Evolutionary conservation across 2,797 vertebrate genomes (phyloP), one percentile per base, ranked within the genome.

Genomic region (Catostomus latipinnis): DNA sequence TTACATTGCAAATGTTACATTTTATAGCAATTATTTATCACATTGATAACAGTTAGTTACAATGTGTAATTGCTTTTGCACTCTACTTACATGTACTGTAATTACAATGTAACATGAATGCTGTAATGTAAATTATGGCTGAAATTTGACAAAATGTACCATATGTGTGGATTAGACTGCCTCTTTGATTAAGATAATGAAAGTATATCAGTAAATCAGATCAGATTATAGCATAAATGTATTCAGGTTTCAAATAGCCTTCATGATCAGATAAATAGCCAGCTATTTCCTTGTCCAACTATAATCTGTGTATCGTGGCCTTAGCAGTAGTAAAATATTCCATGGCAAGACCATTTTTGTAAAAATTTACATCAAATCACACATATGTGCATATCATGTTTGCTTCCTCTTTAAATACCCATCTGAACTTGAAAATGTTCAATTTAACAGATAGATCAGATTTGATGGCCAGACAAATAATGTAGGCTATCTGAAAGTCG

Each of bases 401-500:
- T 16, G 56, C 53, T 3, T 14, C 56, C 7, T 1, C 6, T 76
- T 54, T 58, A 60, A 34, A 58, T 50, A 16, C 34, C 8, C 48
- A 16, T 76, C 8, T 58, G 49, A 49, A 49, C 60, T 56, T 75
- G 8, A 53, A 77, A 67, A n/a, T 61, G 48, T 76, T 34, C 58
- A 71, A 76, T 56, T 18, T 49, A 46, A 56, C 57, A 74, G 68
- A 58, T 78, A 43, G 61, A 82, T 76, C 76, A 63, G 53, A 65
- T 11, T 71, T 0, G 43, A 75, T 71, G 54, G 48, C 68, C 58
- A 70, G 61, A 66, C 56, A 52, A 52, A 62, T 71, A 71, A 84
- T 84, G 12, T 74, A 70, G 76, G 80, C 79, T 76, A 83, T 13
- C 71, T 84, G 82, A 86, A 82, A 88, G 83, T 88, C 85, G 86